phyloP scores from a whole-genome alignment of 2,797 vertebrate species.

The Aeoliscus strigatus region DNA sequence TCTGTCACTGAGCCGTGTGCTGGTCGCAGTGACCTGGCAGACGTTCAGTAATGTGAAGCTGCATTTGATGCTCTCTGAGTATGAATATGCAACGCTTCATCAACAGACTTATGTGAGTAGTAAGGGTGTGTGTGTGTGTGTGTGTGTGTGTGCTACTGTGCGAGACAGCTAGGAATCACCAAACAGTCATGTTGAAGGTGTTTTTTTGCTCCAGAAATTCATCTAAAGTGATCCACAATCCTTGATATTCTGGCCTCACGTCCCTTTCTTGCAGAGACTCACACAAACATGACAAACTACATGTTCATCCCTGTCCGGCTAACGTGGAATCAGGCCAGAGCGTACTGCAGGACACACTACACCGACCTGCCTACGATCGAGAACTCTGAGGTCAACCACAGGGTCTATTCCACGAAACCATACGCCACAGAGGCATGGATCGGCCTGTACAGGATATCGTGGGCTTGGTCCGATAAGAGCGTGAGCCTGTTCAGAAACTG shows the following conservation, averaged over 20 bases:
- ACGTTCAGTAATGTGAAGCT: too few species aligned
- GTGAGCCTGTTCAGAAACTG: conserved; percentile 2
- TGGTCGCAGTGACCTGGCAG: too few species aligned
- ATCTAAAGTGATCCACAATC: too few species aligned
- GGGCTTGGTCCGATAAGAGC: conserved; percentile 6
- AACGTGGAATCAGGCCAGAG: neutral
- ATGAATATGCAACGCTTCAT: too few species aligned
- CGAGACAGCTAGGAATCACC: too few species aligned
- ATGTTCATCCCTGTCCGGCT: fast-evolving
- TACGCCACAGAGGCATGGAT: neutral
- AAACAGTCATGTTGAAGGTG: too few species aligned
- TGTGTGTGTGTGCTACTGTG: too few species aligned
- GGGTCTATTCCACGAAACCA: fast-evolving
- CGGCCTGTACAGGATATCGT: conserved; percentile 7
- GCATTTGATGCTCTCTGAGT: too few species aligned
- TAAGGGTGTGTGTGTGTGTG: too few species aligned
- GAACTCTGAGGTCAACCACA: neutral
- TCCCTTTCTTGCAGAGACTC: neutral
- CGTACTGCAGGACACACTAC: conserved; percentile 12
- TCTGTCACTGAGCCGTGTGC: too few species aligned
- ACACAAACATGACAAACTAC: neutral
- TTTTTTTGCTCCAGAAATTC: too few species aligned
- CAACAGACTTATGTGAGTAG: too few species aligned
- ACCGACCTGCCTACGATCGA: conserved; percentile 25
- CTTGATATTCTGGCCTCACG: neutral